Base-by-base conservation (phyloP, 2,888 invertebrate genomes). In the Prosopocoilus inquinatus region DNA sequence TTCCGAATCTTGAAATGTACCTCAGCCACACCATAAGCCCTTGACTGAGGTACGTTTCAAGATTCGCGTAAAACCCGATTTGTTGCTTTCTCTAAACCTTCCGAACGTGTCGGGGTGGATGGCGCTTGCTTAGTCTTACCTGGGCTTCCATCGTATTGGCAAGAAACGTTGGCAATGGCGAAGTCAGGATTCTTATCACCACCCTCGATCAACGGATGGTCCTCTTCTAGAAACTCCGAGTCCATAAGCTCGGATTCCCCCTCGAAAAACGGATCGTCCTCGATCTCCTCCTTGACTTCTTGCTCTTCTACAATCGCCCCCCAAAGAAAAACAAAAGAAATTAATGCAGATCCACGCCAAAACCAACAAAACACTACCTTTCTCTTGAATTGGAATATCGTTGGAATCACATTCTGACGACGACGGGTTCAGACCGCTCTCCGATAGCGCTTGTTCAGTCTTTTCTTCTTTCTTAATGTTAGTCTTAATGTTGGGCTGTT, bases 111-210 rank as follows among this genome's bases (percentile, higher is more conserved):
- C 38, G 7, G 7, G 5, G 1, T 9, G 5, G 38, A 11, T 13
- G 38, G 11, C 11, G 38, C 3, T 28, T 5, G 5, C 7, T 28
- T 28, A 28, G 20, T 12, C 28, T 65, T 66, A 73, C 75, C 74
- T 63, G 74, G 71, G 54, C 68, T 70, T 8, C 73, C 76, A 58
- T 84, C 85, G 70, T 85, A 85, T 63, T 84, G 84, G 63, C 85
- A 85, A 60, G 84, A 84, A 50, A 85, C 85, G 72, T 85, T 85
- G 16, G 84, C 84, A 65, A 85, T 84, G 44, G 85, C 83, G 55
- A 73, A 76, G 39, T 74, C 74, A 5, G 74, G 70, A 3, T 72
- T 67, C 55, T 71, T 70, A 32, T 67, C 68, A 12, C 67, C 65
- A 16, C 64, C 64, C 20, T 59, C 59, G 13, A 59, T 57, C 3